Base-by-base conservation (phyloP, 2,888 invertebrate species). In the Unio pictorum region DNA sequence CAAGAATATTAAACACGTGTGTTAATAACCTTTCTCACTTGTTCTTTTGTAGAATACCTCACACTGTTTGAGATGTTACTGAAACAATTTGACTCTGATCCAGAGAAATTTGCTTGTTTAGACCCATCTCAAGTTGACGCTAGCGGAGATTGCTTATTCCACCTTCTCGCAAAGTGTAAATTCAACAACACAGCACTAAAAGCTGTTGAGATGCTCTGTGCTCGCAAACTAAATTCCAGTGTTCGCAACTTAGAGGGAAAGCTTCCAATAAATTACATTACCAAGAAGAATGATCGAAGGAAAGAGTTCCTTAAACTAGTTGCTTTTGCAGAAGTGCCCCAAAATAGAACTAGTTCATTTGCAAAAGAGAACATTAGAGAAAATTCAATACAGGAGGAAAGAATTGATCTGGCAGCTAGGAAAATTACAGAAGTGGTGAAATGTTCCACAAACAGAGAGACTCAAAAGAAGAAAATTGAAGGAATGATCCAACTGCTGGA, bases 211-310 rank as follows among this genome's bases (percentile, higher is more conserved):
- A 62, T 81, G 20, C 74, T 85, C 4, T 80, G 82, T 67, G 76
- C 79, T 45, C 71, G 70, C 61, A 78, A 78, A 30, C 66, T 84
- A 0, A 76, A 78, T 8, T 79, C 81, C 5, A 66, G 78, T 23
- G 61, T 78, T 1, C 68, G 65, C 26, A 83, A 86, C 73, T 77
- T 72, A 34, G 81, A 79, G 3, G 79, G 78, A 15, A 83, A 81
- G 66, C 69, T 82, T 3, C 82, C 86, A 7, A 75, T 76, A 8
- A 71, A 83, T 45, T 83, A 81, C 71, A 72, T 83, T 28, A 80
- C 72, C 26, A 75, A 69, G 55, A 78, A 75, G 28, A 81, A 75
- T 62, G 86, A 86, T 67, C 67, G 83, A 26, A 66, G 86, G 30
- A 68, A 74, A 20, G 78, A 80, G 65, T 81, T 69, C 63, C 67